These are phyloP conservation scores for Alloplasta piceator DNA, from an alignment of 2,888 invertebrate genomes.

Conservation along the genomic window DNA sequence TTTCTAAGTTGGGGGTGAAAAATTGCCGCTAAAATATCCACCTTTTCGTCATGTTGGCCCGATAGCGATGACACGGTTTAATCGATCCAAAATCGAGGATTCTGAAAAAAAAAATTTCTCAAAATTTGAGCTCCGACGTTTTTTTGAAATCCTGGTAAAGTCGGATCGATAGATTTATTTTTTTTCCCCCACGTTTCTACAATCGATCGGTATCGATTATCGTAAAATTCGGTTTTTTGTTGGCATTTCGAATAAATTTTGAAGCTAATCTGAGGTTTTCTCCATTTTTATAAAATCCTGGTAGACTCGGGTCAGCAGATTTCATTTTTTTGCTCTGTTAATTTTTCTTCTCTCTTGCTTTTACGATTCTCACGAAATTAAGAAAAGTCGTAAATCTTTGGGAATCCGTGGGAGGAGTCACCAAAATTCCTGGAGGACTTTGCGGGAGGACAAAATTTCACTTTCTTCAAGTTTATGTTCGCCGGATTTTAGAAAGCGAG, in stretches of 20 bases:
- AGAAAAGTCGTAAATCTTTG: conserved; percentile 13
- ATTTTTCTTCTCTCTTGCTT: not conserved
- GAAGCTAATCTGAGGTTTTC: conserved; percentile 22
- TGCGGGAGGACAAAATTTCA: conserved; percentile 14
- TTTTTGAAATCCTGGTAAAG: conserved; percentile 18
- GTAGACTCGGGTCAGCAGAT: conserved; percentile 18
- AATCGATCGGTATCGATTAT: too few species aligned
- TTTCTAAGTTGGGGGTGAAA: not conserved
- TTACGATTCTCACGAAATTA: conserved; percentile 8
- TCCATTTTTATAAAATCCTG: conserved; percentile 9
- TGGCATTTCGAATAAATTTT: not conserved
- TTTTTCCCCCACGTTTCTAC: not conserved
- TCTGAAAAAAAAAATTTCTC: not conserved
- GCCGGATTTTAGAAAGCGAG: conserved; percentile 63
- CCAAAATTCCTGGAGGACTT: conserved; percentile 59
- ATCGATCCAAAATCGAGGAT: conserved; percentile 8
- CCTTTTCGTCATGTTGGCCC: conserved; percentile 47
- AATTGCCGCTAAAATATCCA: not conserved
- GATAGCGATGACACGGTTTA: conserved; percentile 38
- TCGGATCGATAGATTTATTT: conserved; percentile 21
- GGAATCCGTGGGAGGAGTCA: conserved; percentile 51
- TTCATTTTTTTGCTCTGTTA: not conserved
- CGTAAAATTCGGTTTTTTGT: too few species aligned
- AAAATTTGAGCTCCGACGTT: conserved; percentile 20
- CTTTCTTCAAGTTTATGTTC: conserved; percentile 64